Base-by-base conservation (phyloP, 2,113 vertebrate species). In the Pelobates fuscus region DNA sequence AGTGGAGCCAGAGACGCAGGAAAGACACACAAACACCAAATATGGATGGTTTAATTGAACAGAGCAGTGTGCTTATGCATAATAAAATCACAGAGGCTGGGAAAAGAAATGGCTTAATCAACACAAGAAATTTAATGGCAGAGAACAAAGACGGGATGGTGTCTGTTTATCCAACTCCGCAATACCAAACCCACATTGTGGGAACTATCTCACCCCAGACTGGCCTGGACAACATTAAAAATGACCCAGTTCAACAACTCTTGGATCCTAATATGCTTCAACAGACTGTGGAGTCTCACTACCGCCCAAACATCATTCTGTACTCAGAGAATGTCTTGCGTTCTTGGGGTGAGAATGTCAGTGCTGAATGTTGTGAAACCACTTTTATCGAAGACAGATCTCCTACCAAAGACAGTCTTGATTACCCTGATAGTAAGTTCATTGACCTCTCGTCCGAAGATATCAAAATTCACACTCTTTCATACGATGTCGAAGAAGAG, bases 321-420 rank as follows among this genome's bases (percentile, higher is more conserved):
- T 96, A 93, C 81, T 94, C 94, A 0, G 94, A 97, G 77, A 91
- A 89, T 0, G 1, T 94, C 70, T 86, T 97, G 78, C 88, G 84
- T 17, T 89, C 90, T 0, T 95, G 95, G 94, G 94, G 91, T 0
- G 95, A 95, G 1, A 81, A 84, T 0, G 62, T 91, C 29, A 84
- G 84, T 2, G 69, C 90, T 0, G 95, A 96, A 81, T 96, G 94
- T 88, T 97, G 95, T 0, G 96, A 98, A 81, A 98, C 95, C 11
- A 97, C 96, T 46, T 98, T 98, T 85, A 98, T 96, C 0, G 95
- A 98, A 83, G 94, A 93, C 43, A 81, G 80, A 1, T 88, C 89
- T 0, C 89, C 92, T 65, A 78, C 88, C 41, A 95, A 91, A 84
- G 93, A 96, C 74, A 89, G 86, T 69, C 81, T 94, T 82, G 85